These are phyloP conservation scores for Eumacrocentrus americanus DNA, from an alignment of 2,888 invertebrate species.

Conservation along the genomic window DNA sequence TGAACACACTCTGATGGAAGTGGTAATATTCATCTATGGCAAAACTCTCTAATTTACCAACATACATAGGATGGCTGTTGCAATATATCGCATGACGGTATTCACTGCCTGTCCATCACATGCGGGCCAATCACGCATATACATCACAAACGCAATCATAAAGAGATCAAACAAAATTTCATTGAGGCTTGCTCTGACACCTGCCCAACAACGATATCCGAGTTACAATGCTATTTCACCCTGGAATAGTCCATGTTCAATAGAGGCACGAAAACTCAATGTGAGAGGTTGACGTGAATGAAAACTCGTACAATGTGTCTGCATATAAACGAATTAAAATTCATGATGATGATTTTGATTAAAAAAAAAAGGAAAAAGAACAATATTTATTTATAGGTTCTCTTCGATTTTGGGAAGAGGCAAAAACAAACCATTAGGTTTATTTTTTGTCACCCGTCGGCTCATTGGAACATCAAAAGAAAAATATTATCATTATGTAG, in stretches of 20 bases:
- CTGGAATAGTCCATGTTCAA: background rate
- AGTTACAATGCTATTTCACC: background rate
- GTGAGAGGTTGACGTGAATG: conserved; percentile 12
- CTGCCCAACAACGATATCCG: background rate
- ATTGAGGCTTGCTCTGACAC: background rate
- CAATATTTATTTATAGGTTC: too few species aligned
- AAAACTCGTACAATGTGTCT: background rate
- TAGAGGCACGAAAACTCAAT: conserved; percentile 12
- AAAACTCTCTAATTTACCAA: too few species aligned
- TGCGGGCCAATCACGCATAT: conserved; percentile 5
- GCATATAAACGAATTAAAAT: conserved; percentile 16
- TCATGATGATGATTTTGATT: background rate
- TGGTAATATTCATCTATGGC: background rate
- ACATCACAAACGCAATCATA: conserved; percentile 9
- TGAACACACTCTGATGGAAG: background rate
- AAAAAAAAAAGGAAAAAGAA: too few species aligned
- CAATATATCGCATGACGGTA: background rate
- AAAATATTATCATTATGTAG: too few species aligned
- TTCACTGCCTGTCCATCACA: background rate
- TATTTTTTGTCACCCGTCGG: too few species aligned
- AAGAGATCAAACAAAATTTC: conserved; percentile 24
- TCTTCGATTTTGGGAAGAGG: background rate
- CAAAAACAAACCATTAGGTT: too few species aligned
- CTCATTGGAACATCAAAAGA: too few species aligned
- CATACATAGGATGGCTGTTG: background rate